Evolutionary conservation across 1,140 invertebrate species (phyloP).

Genomic region (Drosophila nasuta): DNA sequence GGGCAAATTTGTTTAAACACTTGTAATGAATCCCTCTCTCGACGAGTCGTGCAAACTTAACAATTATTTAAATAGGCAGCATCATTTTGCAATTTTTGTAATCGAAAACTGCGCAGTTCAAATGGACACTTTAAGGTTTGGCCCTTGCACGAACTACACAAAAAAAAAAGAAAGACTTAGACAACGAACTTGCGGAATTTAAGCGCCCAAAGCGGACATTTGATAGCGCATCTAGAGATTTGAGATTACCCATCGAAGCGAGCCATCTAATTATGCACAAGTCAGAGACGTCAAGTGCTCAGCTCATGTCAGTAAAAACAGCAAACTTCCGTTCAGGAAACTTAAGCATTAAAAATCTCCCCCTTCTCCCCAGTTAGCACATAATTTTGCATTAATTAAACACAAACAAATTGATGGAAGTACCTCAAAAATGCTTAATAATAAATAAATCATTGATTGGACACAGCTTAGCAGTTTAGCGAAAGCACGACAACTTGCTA

Average conservation of each 20-base stretch:
- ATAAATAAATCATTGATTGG: constrained; percentile 65
- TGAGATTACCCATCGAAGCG: constrained; percentile 40
- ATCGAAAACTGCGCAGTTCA: constrained; percentile 65
- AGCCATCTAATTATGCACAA: constrained; percentile 70
- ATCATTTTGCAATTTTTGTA: constrained; percentile 61
- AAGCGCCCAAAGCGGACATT: constrained; percentile 52
- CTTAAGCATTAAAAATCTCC: constrained; percentile 31
- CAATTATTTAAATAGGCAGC: constrained; percentile 70
- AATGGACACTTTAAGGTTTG: constrained; percentile 26
- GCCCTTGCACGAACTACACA: constrained; percentile 51
- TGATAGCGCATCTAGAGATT: constrained; percentile 53
- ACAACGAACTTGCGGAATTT: constrained; percentile 60
- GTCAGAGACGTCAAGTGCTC: constrained; percentile 61
- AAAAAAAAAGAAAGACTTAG: constrained; percentile 60
- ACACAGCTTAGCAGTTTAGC: constrained; percentile 5
- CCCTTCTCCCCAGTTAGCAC: constrained; percentile 19
- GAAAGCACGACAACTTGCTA: constrained; percentile 34
- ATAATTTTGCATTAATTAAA: constrained; percentile 70
- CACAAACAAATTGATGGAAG: constrained; percentile 60
- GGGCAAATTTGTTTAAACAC: constrained; percentile 35
- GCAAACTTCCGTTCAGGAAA: constrained; percentile 76
- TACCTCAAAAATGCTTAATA: constrained; percentile 62
- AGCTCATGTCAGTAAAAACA: constrained; percentile 60
- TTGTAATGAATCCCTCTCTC: constrained; percentile 13
- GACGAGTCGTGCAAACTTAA: constrained; percentile 57